These are phyloP conservation scores for Pseudolycoriella hygida DNA, from an alignment of 2,888 invertebrate genomes.

Conservation along the genomic window DNA sequence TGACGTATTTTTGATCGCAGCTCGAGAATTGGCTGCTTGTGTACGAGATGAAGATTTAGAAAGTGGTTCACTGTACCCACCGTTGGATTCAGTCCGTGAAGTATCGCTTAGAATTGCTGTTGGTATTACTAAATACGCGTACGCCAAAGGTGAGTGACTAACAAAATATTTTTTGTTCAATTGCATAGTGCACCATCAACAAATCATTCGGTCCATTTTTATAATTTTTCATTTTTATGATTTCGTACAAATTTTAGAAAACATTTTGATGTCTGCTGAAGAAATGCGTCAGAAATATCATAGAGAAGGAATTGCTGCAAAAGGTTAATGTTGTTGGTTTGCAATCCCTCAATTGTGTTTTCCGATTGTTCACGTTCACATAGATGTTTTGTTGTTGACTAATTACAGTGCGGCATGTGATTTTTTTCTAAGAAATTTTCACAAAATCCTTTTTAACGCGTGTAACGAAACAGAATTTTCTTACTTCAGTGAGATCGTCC, in stretches of 20 bases:
- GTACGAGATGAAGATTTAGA: constrained; percentile 69
- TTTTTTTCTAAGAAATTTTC: no score
- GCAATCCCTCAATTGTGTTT: no score
- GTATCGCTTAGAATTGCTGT: constrained; percentile 83
- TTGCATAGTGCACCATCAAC: background rate
- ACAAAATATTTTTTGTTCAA: constrained; percentile 2
- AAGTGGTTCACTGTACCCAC: constrained; percentile 84
- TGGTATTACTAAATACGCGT: constrained; percentile 74
- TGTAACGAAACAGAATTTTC: no score
- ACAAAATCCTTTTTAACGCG: no score
- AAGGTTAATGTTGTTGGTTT: no score
- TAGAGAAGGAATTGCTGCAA: constrained; percentile 1
- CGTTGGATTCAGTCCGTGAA: constrained; percentile 62
- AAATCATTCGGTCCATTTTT: no score
- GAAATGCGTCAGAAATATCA: constrained; percentile 5
- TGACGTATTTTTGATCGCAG: constrained; percentile 83
- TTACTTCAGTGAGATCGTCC: no score
- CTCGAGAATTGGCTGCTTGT: constrained; percentile 66
- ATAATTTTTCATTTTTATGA: background rate
- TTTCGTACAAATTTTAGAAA: constrained; percentile 1
- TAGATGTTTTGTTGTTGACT: no score
- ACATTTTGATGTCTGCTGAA: constrained; percentile 2
- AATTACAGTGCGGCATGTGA: no score
- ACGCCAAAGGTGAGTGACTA: constrained; percentile 50
- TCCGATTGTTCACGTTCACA: no score